Percentiles rank a stretch among this genome's conserved stretches.
These are phyloP conservation scores for Mixornis gularis DNA, from an alignment of 2,113 vertebrate genomes.

Conservation along the genomic window DNA sequence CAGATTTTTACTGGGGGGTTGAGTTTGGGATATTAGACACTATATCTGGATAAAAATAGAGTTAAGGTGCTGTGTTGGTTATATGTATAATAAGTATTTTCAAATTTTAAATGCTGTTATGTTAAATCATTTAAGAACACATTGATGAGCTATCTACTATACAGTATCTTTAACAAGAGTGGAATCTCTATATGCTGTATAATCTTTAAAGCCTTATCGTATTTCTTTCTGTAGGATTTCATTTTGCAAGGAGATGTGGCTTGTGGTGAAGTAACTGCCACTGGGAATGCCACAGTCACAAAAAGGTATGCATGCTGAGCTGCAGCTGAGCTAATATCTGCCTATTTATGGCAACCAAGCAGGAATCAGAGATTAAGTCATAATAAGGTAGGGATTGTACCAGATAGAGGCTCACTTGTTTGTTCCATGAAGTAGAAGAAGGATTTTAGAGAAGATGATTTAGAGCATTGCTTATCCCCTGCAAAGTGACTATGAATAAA, in stretches of 20 bases:
- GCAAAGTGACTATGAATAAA: background rate
- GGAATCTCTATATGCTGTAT: background rate
- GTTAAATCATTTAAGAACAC: background rate
- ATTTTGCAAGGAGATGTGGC: background rate
- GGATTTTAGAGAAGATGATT: background rate
- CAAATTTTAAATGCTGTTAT: background rate
- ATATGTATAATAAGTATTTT: background rate
- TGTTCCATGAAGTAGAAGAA: conserved; percentile 12
- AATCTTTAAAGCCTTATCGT: background rate
- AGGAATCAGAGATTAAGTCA: conserved; percentile 39
- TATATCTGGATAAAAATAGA: background rate
- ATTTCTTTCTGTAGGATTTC: background rate
- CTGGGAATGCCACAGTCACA: background rate
- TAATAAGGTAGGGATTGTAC: conserved; percentile 32
- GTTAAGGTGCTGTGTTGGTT: background rate
- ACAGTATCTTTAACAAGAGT: background rate
- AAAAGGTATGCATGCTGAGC: conserved; percentile 20
- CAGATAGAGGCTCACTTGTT: background rate
- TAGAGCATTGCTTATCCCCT: background rate
- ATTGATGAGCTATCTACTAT: background rate
- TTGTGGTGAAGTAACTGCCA: conserved; percentile 1
- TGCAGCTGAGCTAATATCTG: conserved; percentile 21
- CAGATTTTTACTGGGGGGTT: background rate
- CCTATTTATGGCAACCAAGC: conserved; percentile 34
- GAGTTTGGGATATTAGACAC: background rate